Evolutionary conservation across 2,797 vertebrate species (phyloP), one percentile per base, ranked within the genome.

Genomic region (Pangasius djambal): DNA sequence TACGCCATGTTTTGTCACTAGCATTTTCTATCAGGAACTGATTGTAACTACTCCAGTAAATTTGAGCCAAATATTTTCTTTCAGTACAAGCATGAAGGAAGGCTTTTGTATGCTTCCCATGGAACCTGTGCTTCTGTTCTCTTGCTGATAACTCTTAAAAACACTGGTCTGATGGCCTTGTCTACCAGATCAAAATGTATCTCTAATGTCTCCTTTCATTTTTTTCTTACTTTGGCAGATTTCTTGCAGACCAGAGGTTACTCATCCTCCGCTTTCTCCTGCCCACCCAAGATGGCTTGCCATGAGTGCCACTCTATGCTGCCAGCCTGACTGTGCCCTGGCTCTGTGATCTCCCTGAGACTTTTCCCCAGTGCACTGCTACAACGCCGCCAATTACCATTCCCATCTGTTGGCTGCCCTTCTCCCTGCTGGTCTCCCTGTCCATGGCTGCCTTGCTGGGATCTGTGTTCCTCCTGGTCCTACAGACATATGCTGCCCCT

Each of bases 401-500:
- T 82, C 89, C 52, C 67, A 57, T 87, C 85, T 85, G 81, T 69
- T 89, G 86, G 87, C 79, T 77, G 78, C 50, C 48, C 85, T 75
- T 87, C 83, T 69, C 72, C 88, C 89, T 89, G 52, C 81, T 87
- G 85, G 87, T 74, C 75, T 90, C 67, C 55, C 83, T 94, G 93
- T 94, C 92, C 95, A 98, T 98, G 98, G 96, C 97, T 93, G 95
- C 95, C 93, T 94, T 97, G 82, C 94, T 98, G 28, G 91, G 95
- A 86, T 97, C 96, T 77, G 94, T 95, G 93, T 95, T 97, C 91
- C 94, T 98, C 89, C 93, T 98, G 94, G 96, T 97, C 92, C 94
- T 96, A 92, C 96, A 95, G 90, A 94, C 95, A 16, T 95, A 95
- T 0, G 95, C 95, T 59, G 96, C 95, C 86, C 96, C 96, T 25